Percentiles rank a stretch among this genome's conserved stretches.
These are phyloP conservation scores for Tenthredo mesomela DNA, from an alignment of 2,888 invertebrate species.

Conservation along the genomic window DNA sequence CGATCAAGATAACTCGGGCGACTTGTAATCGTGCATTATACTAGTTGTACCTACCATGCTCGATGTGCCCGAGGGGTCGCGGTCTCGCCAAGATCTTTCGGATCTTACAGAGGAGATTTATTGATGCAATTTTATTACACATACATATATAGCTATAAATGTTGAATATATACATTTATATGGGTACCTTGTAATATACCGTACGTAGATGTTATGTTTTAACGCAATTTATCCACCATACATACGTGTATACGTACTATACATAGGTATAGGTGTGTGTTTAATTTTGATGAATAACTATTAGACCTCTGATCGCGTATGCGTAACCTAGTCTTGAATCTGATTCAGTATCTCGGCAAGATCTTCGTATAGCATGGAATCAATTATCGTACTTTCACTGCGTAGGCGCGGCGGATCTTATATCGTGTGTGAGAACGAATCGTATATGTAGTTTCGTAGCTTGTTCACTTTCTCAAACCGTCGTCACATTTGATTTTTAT, in stretches of 20 bases:
- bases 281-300: not conserved
- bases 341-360: slow-evolving; percentile 23
- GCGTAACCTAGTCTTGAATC: slow-evolving; percentile 13
- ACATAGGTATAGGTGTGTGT: not conserved
- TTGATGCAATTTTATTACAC: slow-evolving; percentile 24
- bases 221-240: not conserved
- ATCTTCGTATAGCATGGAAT: slow-evolving; percentile 64
- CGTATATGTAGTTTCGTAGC: too few relatives aligned
- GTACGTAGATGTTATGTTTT: not conserved
- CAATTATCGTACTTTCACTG: slow-evolving; percentile 76
- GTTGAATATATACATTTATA: not conserved
- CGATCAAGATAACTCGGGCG: slow-evolving; percentile 62
- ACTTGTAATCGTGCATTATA: slow-evolving; percentile 65
- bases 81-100: slow-evolving; percentile 21
- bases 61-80: slow-evolving; percentile 43
- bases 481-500: too few relatives aligned
- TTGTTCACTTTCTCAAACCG: too few relatives aligned
- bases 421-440: slow-evolving; percentile 55
- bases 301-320: not conserved
- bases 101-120: slow-evolving; percentile 26
- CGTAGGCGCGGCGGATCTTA: slow-evolving; percentile 72
- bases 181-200: not conserved
- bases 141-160: not conserved
- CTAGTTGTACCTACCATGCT: slow-evolving; percentile 47
- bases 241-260: not conserved